Evolutionary conservation across 1,140 invertebrate genomes (phyloP).

Genomic region (Cotesia chilonis): DNA sequence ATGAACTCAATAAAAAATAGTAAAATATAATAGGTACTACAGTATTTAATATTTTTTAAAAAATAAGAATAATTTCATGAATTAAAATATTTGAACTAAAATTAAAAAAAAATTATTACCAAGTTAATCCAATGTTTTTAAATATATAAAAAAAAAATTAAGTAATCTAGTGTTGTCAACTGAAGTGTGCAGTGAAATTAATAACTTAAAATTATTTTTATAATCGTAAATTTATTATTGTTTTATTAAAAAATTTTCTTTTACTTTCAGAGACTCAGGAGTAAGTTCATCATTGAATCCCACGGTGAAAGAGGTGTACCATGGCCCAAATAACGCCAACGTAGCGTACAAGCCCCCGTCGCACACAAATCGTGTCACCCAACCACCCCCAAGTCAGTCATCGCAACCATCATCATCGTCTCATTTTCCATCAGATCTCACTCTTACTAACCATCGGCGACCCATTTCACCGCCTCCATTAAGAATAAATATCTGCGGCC

Average conservation of each 20-base stretch:
- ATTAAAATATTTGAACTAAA: no score
- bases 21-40: no score
- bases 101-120: no score
- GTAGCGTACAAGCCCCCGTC: conserved; percentile 58
- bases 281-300: conserved; percentile 59
- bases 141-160: no score
- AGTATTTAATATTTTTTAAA: no score
- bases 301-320: conserved; percentile 58
- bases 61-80: no score
- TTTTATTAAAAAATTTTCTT: neutral
- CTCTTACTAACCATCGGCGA: conserved; percentile 47
- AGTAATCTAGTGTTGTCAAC: no score
- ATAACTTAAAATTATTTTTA: neutral
- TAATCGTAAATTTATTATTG: neutral
- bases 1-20: no score
- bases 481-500: conserved; percentile 65
- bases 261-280: conserved; percentile 55
- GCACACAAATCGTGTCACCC: conserved; percentile 55
- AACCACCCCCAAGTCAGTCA: conserved; percentile 33
- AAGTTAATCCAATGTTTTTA: no score
- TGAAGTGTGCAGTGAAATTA: neutral
- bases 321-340: conserved; percentile 58
- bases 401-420: conserved; percentile 39
- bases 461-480: conserved; percentile 62
- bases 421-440: conserved; percentile 55